Conservation (phyloP, 2,888 invertebrate species). For the Drosophila siamana region DNA sequence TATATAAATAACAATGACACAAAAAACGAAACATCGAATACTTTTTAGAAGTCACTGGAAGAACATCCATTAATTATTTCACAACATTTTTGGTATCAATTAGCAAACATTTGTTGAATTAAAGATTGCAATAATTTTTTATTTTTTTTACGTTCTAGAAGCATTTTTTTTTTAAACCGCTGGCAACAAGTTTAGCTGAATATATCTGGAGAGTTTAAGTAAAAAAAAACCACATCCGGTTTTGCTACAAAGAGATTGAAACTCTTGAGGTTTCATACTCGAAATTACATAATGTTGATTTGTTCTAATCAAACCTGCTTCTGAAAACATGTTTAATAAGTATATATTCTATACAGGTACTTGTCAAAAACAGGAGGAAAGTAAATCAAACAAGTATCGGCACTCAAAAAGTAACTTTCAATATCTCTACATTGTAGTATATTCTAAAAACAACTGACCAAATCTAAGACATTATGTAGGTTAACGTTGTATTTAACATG, state of each 20-base stretch:
- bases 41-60: no score
- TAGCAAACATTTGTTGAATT: conserved; percentile 1
- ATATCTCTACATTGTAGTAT: background rate
- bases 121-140: no score
- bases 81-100: background rate
- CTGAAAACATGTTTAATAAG: background rate
- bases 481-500: no score
- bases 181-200: background rate
- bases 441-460: no score
- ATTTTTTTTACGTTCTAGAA: no score
- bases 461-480: no score
- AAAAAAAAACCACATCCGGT: conserved; percentile 2
- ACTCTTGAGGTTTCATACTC: background rate
- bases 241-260: background rate
- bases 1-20: background rate
- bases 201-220: background rate
- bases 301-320: conserved; percentile 2
- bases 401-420: no score
- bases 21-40: background rate
- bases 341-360: no score
- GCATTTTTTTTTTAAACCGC: background rate
- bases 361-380: no score
- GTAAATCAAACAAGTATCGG: no score
- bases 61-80: background rate
- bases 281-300: background rate